phyloP scores from a whole-genome alignment of 2,888 invertebrate genomes.

The Electrophaes corylata region DNA sequence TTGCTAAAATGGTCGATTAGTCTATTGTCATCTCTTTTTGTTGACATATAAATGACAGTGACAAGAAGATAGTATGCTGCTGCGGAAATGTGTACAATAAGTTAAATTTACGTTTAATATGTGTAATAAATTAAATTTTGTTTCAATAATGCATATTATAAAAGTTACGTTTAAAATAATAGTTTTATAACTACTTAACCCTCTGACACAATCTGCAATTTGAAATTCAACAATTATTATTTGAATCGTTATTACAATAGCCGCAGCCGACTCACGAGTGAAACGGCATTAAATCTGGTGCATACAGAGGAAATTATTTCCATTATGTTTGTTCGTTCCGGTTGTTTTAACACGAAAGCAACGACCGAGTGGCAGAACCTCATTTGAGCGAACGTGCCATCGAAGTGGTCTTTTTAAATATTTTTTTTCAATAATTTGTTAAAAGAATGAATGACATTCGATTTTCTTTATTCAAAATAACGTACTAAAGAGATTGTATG shows the following conservation, averaged over 20 bases:
- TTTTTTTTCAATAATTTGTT: neutral
- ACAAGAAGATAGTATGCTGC: no score
- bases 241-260: neutral
- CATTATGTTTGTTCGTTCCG: constrained; percentile 21
- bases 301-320: constrained; percentile 17
- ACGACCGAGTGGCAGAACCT: neutral
- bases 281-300: constrained; percentile 20
- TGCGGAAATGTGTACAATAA: no score
- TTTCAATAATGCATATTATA: no score
- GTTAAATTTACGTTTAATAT: no score
- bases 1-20: no score
- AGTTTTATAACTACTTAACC: neutral
- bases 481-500: no score
- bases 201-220: neutral
- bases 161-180: no score
- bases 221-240: neutral
- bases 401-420: neutral
- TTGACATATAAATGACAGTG: no score
- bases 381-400: constrained; percentile 5
- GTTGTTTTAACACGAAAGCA: constrained; percentile 15
- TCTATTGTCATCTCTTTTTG: no score
- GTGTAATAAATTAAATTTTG: no score
- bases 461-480: no score
- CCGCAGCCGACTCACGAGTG: constrained; percentile 8
- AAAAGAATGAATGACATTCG: no score